Conservation (phyloP, 2,888 invertebrate species). For the Agonopterix alstromeriana region DNA sequence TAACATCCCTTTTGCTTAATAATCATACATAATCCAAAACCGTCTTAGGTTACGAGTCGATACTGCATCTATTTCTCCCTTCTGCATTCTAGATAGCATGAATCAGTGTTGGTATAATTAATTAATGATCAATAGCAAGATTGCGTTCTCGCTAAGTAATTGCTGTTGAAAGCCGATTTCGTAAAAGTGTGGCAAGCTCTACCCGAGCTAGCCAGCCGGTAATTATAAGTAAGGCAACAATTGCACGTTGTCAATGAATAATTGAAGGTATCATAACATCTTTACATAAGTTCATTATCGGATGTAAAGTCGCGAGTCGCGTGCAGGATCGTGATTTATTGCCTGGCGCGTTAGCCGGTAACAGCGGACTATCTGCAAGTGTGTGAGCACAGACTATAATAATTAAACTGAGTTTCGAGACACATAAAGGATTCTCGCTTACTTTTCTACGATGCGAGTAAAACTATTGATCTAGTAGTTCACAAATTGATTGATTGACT, state of each 20-base stretch:
- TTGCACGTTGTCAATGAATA: conserved; percentile 57
- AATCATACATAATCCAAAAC: too few relatives aligned
- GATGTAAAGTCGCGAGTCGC: conserved; percentile 15
- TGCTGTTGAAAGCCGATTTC: conserved; percentile 37
- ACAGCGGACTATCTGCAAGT: too few relatives aligned
- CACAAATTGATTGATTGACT: too few relatives aligned
- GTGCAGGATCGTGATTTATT: conserved; percentile 26
- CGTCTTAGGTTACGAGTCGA: too few relatives aligned
- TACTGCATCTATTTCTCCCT: too few relatives aligned
- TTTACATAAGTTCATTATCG: conserved; percentile 47
- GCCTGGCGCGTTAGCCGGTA: too few relatives aligned
- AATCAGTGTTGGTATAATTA: not conserved
- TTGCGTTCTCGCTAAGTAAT: conserved; percentile 17
- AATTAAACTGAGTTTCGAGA: too few relatives aligned
- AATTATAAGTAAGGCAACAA: conserved; percentile 45
- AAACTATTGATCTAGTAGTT: too few relatives aligned
- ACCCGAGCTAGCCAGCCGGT: conserved; percentile 17
- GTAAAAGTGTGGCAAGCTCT: conserved; percentile 30
- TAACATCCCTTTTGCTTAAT: too few relatives aligned
- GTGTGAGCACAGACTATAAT: too few relatives aligned
- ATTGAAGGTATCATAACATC: conserved; percentile 51
- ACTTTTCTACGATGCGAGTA: too few relatives aligned
- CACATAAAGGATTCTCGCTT: too few relatives aligned
- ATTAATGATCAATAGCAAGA: conserved; percentile 16
- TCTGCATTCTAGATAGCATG: not conserved